Percentiles rank a stretch among this genome's conserved stretches.
These are phyloP conservation scores for Machimus rusticus DNA, from an alignment of 2,888 invertebrate species.

Conservation along the genomic window DNA sequence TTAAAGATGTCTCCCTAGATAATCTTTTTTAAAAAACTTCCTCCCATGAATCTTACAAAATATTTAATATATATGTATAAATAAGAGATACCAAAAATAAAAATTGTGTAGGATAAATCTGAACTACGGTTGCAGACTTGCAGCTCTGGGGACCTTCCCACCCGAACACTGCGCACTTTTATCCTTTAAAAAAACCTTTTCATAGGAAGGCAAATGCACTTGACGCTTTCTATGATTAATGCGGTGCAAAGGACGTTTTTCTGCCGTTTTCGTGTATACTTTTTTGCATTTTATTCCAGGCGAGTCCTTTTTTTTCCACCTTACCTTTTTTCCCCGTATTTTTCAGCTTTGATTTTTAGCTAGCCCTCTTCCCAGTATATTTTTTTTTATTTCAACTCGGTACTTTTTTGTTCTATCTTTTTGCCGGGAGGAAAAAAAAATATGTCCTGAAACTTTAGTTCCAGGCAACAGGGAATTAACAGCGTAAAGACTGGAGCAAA, in stretches of 20 bases:
- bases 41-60: background rate
- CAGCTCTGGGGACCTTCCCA: background rate
- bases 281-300: background rate
- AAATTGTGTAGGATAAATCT: background rate
- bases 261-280: background rate
- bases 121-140: background rate
- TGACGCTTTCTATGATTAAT: slow-evolving; percentile 30
- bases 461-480: background rate
- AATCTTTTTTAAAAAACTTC: background rate
- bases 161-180: background rate
- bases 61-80: background rate
- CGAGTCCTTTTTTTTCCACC: background rate
- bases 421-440: background rate
- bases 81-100: background rate
- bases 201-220: slow-evolving; percentile 17
- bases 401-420: background rate
- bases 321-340: background rate
- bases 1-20: background rate
- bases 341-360: background rate
- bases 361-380: background rate
- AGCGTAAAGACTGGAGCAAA: background rate
- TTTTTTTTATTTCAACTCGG: background rate
- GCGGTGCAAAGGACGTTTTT: slow-evolving; percentile 2
- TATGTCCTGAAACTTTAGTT: background rate
- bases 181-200: background rate